Conservation (phyloP, 1,140 invertebrate genomes). For the Scaptomyza montana region DNA sequence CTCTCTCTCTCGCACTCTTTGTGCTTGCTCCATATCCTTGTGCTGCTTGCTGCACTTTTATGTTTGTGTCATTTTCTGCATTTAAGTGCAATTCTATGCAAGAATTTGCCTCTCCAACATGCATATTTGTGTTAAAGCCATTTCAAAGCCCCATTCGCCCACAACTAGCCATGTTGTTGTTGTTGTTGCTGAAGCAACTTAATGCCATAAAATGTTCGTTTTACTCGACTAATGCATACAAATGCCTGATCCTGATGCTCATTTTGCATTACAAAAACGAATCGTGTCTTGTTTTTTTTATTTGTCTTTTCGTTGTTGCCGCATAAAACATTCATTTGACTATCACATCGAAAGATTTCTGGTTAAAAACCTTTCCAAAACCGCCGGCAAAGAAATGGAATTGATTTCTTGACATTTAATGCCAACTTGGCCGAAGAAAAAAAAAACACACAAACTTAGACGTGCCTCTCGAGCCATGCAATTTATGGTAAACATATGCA, state of each 20-base stretch:
- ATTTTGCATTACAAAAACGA: conserved; percentile 75
- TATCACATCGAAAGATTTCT: conserved; percentile 35
- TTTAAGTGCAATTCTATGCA: conserved; percentile 82
- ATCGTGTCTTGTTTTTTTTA: conserved; percentile 12
- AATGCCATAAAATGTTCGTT: conserved; percentile 79
- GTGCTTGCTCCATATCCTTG: conserved; percentile 27
- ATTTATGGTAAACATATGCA: conserved; percentile 51
- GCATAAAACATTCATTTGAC: conserved; percentile 49
- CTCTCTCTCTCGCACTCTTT: neutral
- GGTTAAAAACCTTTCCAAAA: neutral
- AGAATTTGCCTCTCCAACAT: conserved; percentile 72
- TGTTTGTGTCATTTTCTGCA: conserved; percentile 76
- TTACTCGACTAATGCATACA: conserved; percentile 79
- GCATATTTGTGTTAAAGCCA: conserved; percentile 81
- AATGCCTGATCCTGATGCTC: conserved; percentile 68
- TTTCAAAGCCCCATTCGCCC: conserved; percentile 45
- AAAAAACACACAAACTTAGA: conserved; percentile 4
- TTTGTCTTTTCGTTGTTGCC: conserved; percentile 7
- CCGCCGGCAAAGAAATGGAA: conserved; percentile 2
- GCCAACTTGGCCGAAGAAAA: conserved; percentile 17
- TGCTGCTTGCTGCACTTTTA: conserved; percentile 46
- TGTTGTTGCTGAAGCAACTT: conserved; percentile 32
- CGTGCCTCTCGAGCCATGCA: conserved; percentile 16
- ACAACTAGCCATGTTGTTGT: conserved; percentile 1
- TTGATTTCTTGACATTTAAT: conserved; percentile 23